A percentile compares a stretch with the other conserved stretches of the same genome.
Evolutionary conservation across 2,113 vertebrate genomes (phyloP).

Genomic region (Prolemur simus): DNA sequence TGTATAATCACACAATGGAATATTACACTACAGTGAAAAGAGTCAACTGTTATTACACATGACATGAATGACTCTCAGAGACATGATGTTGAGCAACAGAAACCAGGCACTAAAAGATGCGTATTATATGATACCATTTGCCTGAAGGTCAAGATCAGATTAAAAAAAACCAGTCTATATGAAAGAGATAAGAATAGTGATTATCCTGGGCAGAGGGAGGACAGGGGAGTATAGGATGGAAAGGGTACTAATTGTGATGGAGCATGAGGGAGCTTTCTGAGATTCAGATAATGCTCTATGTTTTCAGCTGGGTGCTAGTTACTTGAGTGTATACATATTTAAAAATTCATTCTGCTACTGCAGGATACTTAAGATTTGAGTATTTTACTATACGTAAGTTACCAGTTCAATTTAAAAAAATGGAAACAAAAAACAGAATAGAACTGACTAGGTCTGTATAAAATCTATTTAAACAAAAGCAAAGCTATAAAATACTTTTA

Average conservation of each 20-base stretch:
- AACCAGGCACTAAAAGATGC: not conserved
- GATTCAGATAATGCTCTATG: not conserved
- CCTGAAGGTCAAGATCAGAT: not conserved
- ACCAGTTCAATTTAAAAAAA: not conserved
- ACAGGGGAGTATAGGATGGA: not conserved
- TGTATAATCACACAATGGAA: not conserved
- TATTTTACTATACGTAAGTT: not conserved
- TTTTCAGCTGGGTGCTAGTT: not conserved
- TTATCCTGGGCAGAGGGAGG: not conserved
- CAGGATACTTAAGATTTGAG: not conserved
- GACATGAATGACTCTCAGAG: not conserved
- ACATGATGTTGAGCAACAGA: not conserved
- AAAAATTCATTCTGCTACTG: not conserved
- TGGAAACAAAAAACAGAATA: not conserved
- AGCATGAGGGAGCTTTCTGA: not conserved
- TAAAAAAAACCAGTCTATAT: not conserved
- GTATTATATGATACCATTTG: not conserved
- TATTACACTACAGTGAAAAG: not conserved
- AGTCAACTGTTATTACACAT: not conserved
- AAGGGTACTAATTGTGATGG: not conserved
- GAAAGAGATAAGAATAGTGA: not conserved
- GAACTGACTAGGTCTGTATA: not conserved
- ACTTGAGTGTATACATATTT: not conserved
- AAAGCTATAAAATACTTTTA: not conserved
- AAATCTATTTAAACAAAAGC: conserved; percentile 22